These are phyloP conservation scores for Tapera naevia DNA, from an alignment of 2,797 vertebrate species.

Conservation along the genomic window DNA sequence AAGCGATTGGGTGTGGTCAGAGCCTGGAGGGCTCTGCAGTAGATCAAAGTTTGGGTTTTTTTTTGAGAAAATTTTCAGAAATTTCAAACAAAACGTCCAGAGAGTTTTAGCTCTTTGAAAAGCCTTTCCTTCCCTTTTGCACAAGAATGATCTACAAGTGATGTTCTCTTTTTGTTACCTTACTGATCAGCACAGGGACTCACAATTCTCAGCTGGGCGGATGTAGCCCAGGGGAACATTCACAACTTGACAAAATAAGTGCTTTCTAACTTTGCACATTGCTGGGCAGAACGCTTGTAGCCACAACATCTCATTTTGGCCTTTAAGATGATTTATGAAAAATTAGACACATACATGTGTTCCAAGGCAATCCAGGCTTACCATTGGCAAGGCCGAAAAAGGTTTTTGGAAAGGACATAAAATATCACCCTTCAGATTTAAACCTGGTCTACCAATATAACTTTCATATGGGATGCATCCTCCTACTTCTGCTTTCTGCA, in stretches of 20 bases:
- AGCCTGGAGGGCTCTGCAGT: not conserved
- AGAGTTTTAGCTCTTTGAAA: not conserved
- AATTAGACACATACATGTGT: accelerated
- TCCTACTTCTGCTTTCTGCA: not conserved
- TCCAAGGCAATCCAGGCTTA: not conserved
- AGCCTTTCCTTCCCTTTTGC: not conserved
- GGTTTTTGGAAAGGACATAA: not conserved
- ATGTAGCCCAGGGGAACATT: not conserved
- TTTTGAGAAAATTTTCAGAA: no score
- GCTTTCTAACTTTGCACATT: not conserved
- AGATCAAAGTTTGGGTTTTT: no score
- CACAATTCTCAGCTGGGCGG: not conserved
- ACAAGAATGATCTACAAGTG: not conserved
- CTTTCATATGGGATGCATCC: not conserved
- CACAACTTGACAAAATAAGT: not conserved
- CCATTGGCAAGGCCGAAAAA: not conserved
- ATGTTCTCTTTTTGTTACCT: not conserved
- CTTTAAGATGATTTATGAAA: not conserved
- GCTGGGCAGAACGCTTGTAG: not conserved
- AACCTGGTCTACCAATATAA: not conserved
- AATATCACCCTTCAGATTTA: not conserved
- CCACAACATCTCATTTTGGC: not conserved
- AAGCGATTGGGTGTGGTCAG: not conserved
- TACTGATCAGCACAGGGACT: not conserved
- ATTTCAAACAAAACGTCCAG: not conserved